Evolutionary conservation across 2,888 invertebrate genomes (phyloP).

Genomic region (Drosophila mercatorum): DNA sequence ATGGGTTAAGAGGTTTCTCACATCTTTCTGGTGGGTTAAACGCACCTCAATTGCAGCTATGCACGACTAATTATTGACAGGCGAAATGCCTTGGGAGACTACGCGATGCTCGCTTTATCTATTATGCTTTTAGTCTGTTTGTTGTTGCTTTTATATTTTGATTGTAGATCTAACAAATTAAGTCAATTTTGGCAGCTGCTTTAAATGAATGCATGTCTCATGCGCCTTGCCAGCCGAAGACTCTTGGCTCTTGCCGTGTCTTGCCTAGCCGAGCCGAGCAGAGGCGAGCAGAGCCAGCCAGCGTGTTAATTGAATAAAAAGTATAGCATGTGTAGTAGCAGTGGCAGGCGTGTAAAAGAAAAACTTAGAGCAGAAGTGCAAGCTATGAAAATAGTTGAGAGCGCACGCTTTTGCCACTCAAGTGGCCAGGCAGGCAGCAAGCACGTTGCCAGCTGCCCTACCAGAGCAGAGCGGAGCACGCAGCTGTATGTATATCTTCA

Average conservation of each 20-base stretch:
- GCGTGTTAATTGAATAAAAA: slow-evolving; percentile 74
- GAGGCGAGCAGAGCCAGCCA: slow-evolving; percentile 1
- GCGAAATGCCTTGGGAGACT: slow-evolving; percentile 10
- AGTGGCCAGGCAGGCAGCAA: slow-evolving; percentile 16
- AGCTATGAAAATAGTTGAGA: slow-evolving; percentile 39
- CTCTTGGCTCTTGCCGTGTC: slow-evolving; percentile 38
- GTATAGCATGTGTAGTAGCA: slow-evolving; percentile 35
- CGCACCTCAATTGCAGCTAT: slow-evolving; percentile 25
- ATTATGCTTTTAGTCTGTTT: slow-evolving; percentile 1
- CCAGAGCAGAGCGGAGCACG: slow-evolving; percentile 5
- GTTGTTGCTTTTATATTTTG: slow-evolving; percentile 21
- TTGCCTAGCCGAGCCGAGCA: not conserved
- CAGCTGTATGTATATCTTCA: slow-evolving; percentile 40
- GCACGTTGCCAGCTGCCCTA: slow-evolving; percentile 9
- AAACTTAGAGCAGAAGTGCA: slow-evolving; percentile 35
- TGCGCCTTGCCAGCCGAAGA: slow-evolving; percentile 44
- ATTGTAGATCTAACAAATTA: slow-evolving; percentile 58
- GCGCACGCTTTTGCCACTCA: slow-evolving; percentile 36
- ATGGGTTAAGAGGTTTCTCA: slow-evolving; percentile 4
- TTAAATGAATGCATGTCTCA: slow-evolving; percentile 65
- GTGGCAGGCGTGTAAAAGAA: slow-evolving; percentile 13
- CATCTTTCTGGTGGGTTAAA: slow-evolving; percentile 32
- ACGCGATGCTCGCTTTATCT: slow-evolving; percentile 1
- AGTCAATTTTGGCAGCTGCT: slow-evolving; percentile 70
- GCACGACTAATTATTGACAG: slow-evolving; percentile 35